Base-by-base conservation (phyloP, 2,797 vertebrate genomes). In the Anguilla megastoma region DNA sequence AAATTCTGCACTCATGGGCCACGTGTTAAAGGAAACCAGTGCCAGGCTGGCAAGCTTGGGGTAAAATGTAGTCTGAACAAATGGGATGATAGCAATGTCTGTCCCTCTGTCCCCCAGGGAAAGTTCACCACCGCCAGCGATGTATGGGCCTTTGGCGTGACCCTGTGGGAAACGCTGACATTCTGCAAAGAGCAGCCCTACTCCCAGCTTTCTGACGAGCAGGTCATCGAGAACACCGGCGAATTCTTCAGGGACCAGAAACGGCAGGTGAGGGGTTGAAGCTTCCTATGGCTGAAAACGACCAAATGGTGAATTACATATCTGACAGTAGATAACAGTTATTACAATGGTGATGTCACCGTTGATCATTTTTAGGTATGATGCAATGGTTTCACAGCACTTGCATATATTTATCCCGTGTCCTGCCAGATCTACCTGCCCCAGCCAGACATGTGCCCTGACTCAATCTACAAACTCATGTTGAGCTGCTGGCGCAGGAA, bases 221-320 rank as follows among this genome's bases (percentile, higher is more conserved):
- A 99, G 94, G 98, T 99, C 93, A 99, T 99, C 8, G 99, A 99
- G 91, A 99, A 99, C 94, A 99, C 99, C 0, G 99, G 98, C 52
- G 99, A 99, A 95, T 99, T 99, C 93, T 99, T 99, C 96, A 96
- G 99, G 92, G 98, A 99, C 94, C 98, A 99, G 92, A 98, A 98
- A 92, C 96, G 97, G 92, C 98, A 99, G 98, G 99, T 99, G 90
- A 88, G 94, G 6, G 69, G 24, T 45, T 45, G 41, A 45, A 45
- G 41, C 41, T 45, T 45, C 41, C 41, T 45, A 45, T 45, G 41
- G 41, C 41, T 45, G 41, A 45, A 45, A 45, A 45, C 41, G 4
- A 45, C 41, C 41, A 45, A 45, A 45, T 45, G 41, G 41, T 45
- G 41, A 45, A 45, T 45, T 45, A 45, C 41, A 45, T 45, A 45